These are phyloP conservation scores for Bombus superbus DNA, from an alignment of 1,140 invertebrate species.

Conservation along the genomic window DNA sequence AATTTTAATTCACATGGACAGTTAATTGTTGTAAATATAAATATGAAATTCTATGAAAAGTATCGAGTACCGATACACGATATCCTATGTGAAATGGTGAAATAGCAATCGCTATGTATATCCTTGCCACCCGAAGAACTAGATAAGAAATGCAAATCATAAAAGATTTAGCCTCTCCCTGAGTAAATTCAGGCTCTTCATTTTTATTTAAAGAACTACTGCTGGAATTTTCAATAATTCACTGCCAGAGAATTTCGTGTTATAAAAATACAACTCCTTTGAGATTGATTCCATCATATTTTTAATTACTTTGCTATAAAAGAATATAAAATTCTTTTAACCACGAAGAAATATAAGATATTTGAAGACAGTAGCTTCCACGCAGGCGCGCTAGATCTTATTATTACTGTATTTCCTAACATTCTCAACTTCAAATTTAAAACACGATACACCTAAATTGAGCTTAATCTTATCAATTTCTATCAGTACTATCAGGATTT, in stretches of 20 bases:
- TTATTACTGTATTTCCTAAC: background rate
- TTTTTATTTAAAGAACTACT: background rate
- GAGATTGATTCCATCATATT: no score
- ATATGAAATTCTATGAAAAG: no score
- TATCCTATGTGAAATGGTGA: no score
- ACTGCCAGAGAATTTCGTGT: no score
- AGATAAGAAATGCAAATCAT: background rate
- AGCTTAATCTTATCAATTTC: background rate
- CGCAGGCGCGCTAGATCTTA: slow-evolving; percentile 22
- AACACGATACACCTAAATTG: background rate
- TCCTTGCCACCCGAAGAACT: background rate
- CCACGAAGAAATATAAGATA: no score
- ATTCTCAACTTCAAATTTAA: background rate
- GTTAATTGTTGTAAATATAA: no score
- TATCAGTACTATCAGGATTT: background rate
- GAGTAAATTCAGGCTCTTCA: background rate
- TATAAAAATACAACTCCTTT: no score
- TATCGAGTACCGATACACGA: no score
- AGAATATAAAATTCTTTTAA: no score
- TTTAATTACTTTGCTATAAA: no score
- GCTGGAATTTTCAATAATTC: no score
- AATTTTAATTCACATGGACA: no score
- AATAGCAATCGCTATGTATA: background rate
- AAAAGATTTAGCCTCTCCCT: background rate
- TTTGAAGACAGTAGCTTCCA: background rate